Base-by-base conservation (phyloP, 2,797 vertebrate genomes). In the Channa striata region DNA sequence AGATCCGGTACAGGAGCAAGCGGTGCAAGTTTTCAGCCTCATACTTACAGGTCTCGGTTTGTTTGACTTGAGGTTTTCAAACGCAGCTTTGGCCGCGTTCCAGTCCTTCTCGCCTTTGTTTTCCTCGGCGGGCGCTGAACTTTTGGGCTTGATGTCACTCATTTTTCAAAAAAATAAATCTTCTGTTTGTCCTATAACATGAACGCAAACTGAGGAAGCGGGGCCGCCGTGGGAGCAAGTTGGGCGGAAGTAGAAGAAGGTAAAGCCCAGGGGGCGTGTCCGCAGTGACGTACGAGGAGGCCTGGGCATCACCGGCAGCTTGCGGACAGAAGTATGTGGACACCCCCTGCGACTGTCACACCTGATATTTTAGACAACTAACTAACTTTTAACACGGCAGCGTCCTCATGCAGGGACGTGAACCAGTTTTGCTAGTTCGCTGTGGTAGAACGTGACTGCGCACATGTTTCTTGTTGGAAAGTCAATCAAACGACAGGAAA, bases 41-140 rank as follows among this genome's bases (percentile, higher is more conserved):
- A 7, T 23, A 91, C 93, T 91, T 43, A 94, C 94, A 9, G 94
- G 94, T 90, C 92, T 89, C 1, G 94, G 93, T 81, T 81, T 91
- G 43, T 85, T 84, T 3, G 90, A 84, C 86, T 93, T 94, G 16
- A 95, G 85, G 71, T 48, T 92, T 5, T 94, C 93, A 78, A 91
- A 94, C 25, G 86, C 83, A 0, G 76, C 84, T 76, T 95, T 95
- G 8, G 93, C 88, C 3, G 83, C 93, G 1, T 78, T 81, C 93
- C 93, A 94, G 81, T 94, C 94, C 6, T 51, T 73, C 2, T 94
- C 93, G 5, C 86, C 91, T 0, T 2, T 23, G 11, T 0, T 59
- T 3, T 84, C 66, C 4, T 46, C 53, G 2, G 44, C 3, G 1
- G 19, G 33, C 1, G 46, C 1, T 0, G 20, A 4, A 0, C 72